Percentiles rank a stretch among this genome's conserved stretches.
Conservation (phyloP, 2,888 invertebrate species). For the Phorcus lineatus region DNA sequence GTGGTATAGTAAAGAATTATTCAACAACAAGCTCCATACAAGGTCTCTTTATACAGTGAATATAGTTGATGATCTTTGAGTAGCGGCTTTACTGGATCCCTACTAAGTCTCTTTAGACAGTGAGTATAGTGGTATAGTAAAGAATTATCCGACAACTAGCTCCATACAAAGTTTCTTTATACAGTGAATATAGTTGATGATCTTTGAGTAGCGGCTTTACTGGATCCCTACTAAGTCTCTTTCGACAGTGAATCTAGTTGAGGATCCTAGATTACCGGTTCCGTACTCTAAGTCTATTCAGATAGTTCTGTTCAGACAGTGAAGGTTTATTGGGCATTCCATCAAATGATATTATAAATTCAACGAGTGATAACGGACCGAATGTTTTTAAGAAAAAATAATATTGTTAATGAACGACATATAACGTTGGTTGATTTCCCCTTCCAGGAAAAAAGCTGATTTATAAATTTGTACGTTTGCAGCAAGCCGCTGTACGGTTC, state of each 20-base stretch:
- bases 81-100: too few relatives aligned
- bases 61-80: neutral
- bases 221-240: conserved; percentile 52
- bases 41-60: neutral
- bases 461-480: neutral
- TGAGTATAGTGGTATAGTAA: neutral
- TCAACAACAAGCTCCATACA: neutral
- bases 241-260: neutral
- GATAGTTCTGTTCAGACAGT: neutral
- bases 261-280: neutral
- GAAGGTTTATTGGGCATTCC: too few relatives aligned
- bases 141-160: conserved; percentile 31
- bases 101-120: too few relatives aligned
- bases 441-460: too few relatives aligned
- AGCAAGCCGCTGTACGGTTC: conserved; percentile 26
- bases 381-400: too few relatives aligned
- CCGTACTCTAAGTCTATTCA: neutral
- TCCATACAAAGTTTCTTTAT: conserved; percentile 2
- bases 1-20: neutral
- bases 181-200: neutral
- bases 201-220: conserved; percentile 22
- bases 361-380: too few relatives aligned
- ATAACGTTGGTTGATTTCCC: too few relatives aligned
- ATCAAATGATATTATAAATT: too few relatives aligned
- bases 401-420: too few relatives aligned